These are phyloP conservation scores for Falco concolor DNA, from an alignment of 2,797 vertebrate species.

Conservation along the genomic window DNA sequence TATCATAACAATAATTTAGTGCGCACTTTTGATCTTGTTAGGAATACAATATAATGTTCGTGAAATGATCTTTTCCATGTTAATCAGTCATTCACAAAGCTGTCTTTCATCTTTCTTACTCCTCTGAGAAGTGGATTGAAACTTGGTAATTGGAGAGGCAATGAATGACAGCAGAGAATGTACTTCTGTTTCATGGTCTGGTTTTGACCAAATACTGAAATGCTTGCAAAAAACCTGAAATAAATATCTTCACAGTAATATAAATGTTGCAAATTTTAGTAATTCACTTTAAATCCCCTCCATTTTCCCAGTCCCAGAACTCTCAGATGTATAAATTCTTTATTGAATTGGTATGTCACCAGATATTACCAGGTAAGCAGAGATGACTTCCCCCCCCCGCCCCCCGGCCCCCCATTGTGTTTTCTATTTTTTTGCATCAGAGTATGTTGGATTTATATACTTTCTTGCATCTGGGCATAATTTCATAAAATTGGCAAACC, in stretches of 20 bases:
- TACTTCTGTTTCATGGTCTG: background rate
- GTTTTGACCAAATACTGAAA: background rate
- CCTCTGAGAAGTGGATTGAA: slow-evolving; percentile 49
- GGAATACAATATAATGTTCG: slow-evolving; percentile 60
- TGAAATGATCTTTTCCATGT: slow-evolving; percentile 47
- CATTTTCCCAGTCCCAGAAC: background rate
- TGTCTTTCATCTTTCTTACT: slow-evolving; percentile 30
- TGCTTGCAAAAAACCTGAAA: background rate
- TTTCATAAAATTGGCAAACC: background rate
- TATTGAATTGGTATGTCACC: background rate
- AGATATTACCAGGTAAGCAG: background rate
- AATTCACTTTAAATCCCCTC: background rate
- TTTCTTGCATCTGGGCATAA: background rate
- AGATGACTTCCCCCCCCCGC: background rate
- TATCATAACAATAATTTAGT: slow-evolving; percentile 74
- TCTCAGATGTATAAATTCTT: background rate
- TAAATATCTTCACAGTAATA: background rate
- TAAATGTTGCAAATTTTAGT: background rate
- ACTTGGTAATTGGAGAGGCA: background rate
- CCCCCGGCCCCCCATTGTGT: background rate
- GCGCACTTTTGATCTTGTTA: slow-evolving; percentile 63
- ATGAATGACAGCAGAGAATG: background rate
- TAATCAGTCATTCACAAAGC: slow-evolving; percentile 63
- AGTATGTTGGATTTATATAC: background rate
- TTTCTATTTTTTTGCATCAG: background rate